These are phyloP conservation scores for Sipha flava DNA, from an alignment of 1,140 invertebrate genomes.

Conservation along the genomic window DNA sequence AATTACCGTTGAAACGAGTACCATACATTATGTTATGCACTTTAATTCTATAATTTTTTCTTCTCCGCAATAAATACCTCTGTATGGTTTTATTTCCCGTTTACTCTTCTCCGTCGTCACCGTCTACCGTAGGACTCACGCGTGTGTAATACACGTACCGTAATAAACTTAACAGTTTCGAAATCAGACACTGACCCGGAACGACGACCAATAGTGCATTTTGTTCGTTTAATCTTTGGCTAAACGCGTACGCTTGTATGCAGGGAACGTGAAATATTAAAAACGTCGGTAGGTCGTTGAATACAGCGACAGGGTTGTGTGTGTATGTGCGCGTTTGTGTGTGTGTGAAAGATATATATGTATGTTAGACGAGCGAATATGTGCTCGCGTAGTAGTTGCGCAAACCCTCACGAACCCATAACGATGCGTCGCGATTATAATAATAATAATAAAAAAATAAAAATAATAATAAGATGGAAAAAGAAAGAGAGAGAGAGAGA, in stretches of 20 bases:
- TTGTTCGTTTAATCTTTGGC: neutral
- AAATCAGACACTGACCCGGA: neutral
- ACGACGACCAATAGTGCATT: neutral
- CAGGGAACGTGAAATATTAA: neutral
- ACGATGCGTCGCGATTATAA: constrained; percentile 11
- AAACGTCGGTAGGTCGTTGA: neutral
- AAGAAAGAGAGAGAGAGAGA: neutral
- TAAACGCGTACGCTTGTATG: neutral
- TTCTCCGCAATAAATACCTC: too few relatives aligned
- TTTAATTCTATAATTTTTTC: too few relatives aligned
- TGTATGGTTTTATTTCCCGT: too few relatives aligned
- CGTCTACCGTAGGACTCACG: too few relatives aligned
- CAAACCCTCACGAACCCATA: constrained; percentile 6
- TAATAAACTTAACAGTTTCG: neutral
- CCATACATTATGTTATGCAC: too few relatives aligned
- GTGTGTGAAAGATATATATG: too few relatives aligned
- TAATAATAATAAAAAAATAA: constrained; percentile 1
- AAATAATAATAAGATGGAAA: neutral
- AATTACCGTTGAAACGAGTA: too few relatives aligned
- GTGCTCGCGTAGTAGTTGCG: too few relatives aligned
- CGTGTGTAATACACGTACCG: neutral
- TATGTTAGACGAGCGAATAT: too few relatives aligned
- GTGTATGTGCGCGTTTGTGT: neutral
- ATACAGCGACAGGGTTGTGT: neutral
- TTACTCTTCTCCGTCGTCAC: too few relatives aligned